These are phyloP conservation scores for Paracanthobrama guichenoti DNA, from an alignment of 2,113 vertebrate genomes.

Conservation along the genomic window DNA sequence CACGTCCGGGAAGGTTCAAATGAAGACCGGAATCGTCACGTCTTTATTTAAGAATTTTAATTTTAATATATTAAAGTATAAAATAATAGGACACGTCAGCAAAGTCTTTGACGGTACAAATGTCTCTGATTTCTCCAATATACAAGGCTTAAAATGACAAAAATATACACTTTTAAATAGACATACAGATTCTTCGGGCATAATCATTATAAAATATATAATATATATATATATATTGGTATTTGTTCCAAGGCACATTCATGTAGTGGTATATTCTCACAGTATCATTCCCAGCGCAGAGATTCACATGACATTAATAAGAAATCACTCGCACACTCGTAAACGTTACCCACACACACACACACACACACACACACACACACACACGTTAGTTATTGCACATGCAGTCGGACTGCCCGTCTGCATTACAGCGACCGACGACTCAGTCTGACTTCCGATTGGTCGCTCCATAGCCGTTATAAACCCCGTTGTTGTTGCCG, in stretches of 20 bases:
- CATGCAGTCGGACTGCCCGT: neutral
- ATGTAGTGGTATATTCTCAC: neutral
- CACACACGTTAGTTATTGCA: neutral
- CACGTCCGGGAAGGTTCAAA: too few relatives aligned
- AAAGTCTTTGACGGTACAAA: neutral
- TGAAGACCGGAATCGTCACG: neutral
- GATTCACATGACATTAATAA: neutral
- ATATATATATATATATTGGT: neutral
- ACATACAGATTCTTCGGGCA: constrained; percentile 10
- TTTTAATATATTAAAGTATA: constrained; percentile 59
- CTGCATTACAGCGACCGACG: neutral
- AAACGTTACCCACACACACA: neutral
- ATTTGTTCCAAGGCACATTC: constrained; percentile 21
- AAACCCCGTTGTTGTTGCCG: constrained; percentile 53
- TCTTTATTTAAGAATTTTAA: constrained; percentile 60
- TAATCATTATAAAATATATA: constrained; percentile 28
- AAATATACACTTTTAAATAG: constrained; percentile 2
- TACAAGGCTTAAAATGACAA: neutral
- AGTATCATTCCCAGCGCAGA: neutral
- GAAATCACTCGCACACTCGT: neutral
- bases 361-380: too few relatives aligned
- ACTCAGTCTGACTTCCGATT: constrained; percentile 63
- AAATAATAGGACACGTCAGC: constrained; percentile 18
- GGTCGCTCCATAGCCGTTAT: constrained; percentile 34
- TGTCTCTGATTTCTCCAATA: constrained; percentile 8